Conservation (phyloP, 2,888 invertebrate genomes). For the Acrobasis repandana region DNA sequence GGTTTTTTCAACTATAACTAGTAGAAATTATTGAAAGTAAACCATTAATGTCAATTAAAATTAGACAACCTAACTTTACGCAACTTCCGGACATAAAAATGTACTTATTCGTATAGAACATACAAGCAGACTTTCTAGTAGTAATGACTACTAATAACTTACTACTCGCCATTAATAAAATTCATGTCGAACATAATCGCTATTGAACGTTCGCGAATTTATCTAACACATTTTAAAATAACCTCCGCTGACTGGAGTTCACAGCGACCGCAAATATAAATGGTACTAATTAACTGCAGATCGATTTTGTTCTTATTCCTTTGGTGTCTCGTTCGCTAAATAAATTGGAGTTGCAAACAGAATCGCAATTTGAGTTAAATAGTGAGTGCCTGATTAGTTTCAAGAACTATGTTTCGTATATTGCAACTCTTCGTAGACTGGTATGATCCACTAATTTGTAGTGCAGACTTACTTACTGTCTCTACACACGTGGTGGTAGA, state of each 20-base stretch:
- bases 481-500: too few relatives aligned
- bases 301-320: slow-evolving; percentile 50
- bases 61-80: too few relatives aligned
- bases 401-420: not conserved
- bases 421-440: not conserved
- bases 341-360: slow-evolving; percentile 16
- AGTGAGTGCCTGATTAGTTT: not conserved
- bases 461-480: too few relatives aligned
- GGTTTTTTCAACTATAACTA: too few relatives aligned
- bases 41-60: too few relatives aligned
- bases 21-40: too few relatives aligned
- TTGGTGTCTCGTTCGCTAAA: slow-evolving; percentile 22
- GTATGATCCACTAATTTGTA: not conserved
- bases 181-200: not conserved
- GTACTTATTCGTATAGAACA: too few relatives aligned
- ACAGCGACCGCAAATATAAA: slow-evolving; percentile 52
- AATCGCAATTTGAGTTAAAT: not conserved
- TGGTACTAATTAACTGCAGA: slow-evolving; percentile 57
- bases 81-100: too few relatives aligned
- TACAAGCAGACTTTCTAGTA: too few relatives aligned
- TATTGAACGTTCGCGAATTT: not conserved
- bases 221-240: slow-evolving; percentile 35
- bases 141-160: too few relatives aligned
- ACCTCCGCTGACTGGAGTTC: slow-evolving; percentile 33
- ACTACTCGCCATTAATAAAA: too few relatives aligned